A percentile compares a stretch with the other conserved stretches of the same genome.
Conservation (phyloP, 2,888 invertebrate species). For the Orthosia incerta region DNA sequence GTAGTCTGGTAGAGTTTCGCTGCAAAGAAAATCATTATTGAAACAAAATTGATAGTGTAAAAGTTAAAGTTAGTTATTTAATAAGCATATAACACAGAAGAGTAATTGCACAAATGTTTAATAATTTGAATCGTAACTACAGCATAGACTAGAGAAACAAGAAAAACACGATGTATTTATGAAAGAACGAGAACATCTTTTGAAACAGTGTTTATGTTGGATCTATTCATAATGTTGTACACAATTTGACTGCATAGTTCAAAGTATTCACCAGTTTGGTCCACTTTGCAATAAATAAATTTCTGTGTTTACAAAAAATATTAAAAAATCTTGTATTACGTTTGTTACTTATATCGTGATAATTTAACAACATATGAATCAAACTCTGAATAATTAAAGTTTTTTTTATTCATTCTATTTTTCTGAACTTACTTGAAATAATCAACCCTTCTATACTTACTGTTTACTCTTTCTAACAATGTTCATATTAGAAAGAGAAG, state of each 20-base stretch:
- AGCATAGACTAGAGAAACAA: too few species aligned
- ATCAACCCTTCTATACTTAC: slow-evolving; percentile 81
- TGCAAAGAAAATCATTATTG: slow-evolving; percentile 71
- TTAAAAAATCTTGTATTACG: too few species aligned
- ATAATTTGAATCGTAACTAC: too few species aligned
- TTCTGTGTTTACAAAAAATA: too few species aligned
- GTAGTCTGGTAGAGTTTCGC: slow-evolving; percentile 91
- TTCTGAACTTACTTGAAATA: background rate
- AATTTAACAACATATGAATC: too few species aligned
- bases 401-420: too few species aligned
- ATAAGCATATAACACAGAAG: background rate
- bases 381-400: too few species aligned
- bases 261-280: too few species aligned
- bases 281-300: too few species aligned
- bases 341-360: too few species aligned
- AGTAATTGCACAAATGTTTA: background rate
- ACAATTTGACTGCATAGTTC: too few species aligned
- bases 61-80: background rate
- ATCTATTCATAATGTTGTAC: background rate
- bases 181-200: background rate
- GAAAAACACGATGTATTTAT: background rate
- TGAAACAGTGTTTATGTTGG: background rate
- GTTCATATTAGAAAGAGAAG: slow-evolving; percentile 95
- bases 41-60: background rate
- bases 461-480: slow-evolving; percentile 84